These are phyloP conservation scores for Uropetala carovei DNA, from an alignment of 2,888 invertebrate species.

Conservation along the genomic window DNA sequence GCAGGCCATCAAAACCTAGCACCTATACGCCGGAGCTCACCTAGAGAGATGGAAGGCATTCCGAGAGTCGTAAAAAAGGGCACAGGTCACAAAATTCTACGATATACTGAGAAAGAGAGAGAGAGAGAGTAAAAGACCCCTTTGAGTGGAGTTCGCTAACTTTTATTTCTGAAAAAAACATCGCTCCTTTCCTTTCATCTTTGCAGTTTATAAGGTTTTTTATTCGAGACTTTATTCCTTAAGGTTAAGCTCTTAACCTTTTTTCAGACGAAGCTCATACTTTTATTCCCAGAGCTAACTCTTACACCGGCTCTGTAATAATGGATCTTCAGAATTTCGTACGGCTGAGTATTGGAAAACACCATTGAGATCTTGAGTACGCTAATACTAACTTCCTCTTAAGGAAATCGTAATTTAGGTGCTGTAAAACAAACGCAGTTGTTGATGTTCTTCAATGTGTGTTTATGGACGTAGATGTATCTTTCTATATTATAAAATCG, in stretches of 20 bases:
- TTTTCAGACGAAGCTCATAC: too few relatives aligned
- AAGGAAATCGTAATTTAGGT: too few relatives aligned
- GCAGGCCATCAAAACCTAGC: not conserved
- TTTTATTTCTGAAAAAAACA: not conserved
- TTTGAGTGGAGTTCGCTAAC: not conserved
- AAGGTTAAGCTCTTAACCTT: not conserved
- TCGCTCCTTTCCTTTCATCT: not conserved
- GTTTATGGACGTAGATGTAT: too few relatives aligned
- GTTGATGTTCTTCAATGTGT: too few relatives aligned
- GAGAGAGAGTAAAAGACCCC: not conserved
- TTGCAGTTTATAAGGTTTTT: not conserved
- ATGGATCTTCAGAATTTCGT: too few relatives aligned
- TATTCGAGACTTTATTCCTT: not conserved
- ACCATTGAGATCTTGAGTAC: too few relatives aligned
- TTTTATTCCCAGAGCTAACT: too few relatives aligned
- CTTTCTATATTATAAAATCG: too few relatives aligned
- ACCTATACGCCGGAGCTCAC: not conserved
- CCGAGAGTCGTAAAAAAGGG: not conserved
- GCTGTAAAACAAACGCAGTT: too few relatives aligned
- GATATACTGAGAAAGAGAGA: not conserved
- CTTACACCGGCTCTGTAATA: too few relatives aligned
- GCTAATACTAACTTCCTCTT: too few relatives aligned
- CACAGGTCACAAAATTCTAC: not conserved
- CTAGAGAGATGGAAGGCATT: not conserved
- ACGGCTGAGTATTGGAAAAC: too few relatives aligned